Evolutionary conservation across 35 echinoderm and acorn worm genomes (phyloP), one percentile per base, ranked within the genome.

Genomic region (Amphiura filiformis): DNA sequence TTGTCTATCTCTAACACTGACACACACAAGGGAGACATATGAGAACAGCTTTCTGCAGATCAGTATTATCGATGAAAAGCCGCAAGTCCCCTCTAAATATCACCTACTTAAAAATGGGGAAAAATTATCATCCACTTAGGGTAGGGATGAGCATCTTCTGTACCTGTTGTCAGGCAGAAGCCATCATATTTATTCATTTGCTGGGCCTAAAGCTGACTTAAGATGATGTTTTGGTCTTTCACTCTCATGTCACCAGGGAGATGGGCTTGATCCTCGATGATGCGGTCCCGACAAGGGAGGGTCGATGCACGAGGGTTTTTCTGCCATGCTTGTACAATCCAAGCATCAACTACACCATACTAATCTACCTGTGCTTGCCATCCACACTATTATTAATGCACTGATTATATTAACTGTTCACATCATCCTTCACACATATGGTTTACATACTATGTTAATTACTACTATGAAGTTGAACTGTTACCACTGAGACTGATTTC

Each of bases 41-140:
- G 28, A 70, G 61, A 70, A 70, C 61, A 11, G 61, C 17, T 70
- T 70, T 11, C 61, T 70, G 2, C 28, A 70, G 17, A 70, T 70
- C 61, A 70, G 61, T 70, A 70, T 70, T 70, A 70, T 18, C 41
- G 26, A 70, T n/a, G 61, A 70, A 70, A 70, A 70, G 61, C 61
- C 28, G 17, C 26, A 11, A 70, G 61, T 70, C 61, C 61, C 26
- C 28, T 70, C 28, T 70, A 15, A 70, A 70, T 70, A 70, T 70
- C 61, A 70, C 61, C 61, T 70, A 70, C 61, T 70, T 70, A 70
- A 5, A 70, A 70, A 70, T 30, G 28, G 61, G 26, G 26, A 70
- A 70, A n/a, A 70, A 70, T 70, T 70, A 70, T 70, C 61, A 70
- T 70, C 61, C 61, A 70, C 61, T 70, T 70, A 70, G 28, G 61